Evolutionary conservation across 2,113 vertebrate genomes (phyloP).

Genomic region (Strigops habroptila): DNA sequence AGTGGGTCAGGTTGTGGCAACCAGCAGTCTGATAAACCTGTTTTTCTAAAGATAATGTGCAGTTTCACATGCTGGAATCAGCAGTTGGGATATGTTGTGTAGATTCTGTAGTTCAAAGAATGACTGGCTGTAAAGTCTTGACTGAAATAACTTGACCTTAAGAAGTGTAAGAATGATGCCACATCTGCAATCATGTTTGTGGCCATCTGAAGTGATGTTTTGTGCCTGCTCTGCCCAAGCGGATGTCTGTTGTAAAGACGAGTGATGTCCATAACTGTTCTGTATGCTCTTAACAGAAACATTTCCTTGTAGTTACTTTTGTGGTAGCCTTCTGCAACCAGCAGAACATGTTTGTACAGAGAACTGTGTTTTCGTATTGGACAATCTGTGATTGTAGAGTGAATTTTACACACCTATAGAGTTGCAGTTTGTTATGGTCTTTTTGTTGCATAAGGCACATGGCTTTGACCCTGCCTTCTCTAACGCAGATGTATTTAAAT

Average conservation of each 20-base stretch:
- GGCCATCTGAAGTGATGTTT: not conserved
- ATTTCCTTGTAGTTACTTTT: not conserved
- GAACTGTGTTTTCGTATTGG: not conserved
- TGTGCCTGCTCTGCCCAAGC: not conserved
- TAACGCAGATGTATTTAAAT: not conserved
- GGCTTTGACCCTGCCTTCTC: not conserved
- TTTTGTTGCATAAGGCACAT: fast-evolving
- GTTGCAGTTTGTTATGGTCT: not conserved
- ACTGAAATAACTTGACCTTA: not conserved
- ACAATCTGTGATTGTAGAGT: not conserved
- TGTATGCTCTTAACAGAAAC: not conserved
- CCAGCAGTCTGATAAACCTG: not conserved
- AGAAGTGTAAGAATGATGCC: not conserved
- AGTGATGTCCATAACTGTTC: not conserved
- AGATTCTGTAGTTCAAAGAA: not conserved
- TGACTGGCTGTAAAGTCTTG: not conserved
- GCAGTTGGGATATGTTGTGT: not conserved
- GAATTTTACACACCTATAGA: not conserved
- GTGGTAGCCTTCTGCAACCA: not conserved
- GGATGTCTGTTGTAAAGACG: not conserved
- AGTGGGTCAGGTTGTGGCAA: not conserved
- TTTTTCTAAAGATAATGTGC: not conserved
- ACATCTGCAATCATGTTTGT: not conserved
- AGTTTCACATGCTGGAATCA: fast-evolving
- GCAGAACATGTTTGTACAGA: not conserved